Percentiles rank a stretch among this genome's conserved stretches.
phyloP scores from a whole-genome alignment of 2,113 vertebrate genomes.

The Sphaerodactylus townsendi region DNA sequence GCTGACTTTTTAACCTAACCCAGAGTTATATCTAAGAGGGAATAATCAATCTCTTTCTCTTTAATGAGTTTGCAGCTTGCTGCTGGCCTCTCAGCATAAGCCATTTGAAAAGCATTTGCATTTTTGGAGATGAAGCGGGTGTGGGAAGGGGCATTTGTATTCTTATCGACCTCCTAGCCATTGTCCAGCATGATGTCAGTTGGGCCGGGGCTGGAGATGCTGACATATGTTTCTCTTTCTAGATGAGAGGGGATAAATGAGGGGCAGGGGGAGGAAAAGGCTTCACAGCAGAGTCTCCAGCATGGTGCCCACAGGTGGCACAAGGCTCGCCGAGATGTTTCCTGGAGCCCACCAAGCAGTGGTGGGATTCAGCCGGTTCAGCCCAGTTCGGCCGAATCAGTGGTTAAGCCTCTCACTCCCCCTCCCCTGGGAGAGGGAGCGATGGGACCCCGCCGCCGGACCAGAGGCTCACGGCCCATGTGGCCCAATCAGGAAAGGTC shows the following conservation, averaged over 20 bases:
- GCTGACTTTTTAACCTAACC: slow-evolving; percentile 57
- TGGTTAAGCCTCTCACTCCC: too few species aligned
- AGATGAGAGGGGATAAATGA: slow-evolving; percentile 64
- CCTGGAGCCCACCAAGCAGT: too few species aligned
- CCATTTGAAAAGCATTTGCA: slow-evolving; percentile 64
- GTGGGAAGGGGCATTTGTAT: slow-evolving; percentile 44
- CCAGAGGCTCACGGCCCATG: too few species aligned
- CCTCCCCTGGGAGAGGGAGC: too few species aligned
- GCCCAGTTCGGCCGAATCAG: too few species aligned
- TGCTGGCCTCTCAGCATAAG: slow-evolving; percentile 58
- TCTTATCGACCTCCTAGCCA: slow-evolving; percentile 64
- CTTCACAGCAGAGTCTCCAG: slow-evolving; percentile 69
- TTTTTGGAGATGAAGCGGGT: slow-evolving; percentile 70
- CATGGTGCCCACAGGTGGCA: too few species aligned
- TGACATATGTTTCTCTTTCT: slow-evolving; percentile 71
- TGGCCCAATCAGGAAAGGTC: too few species aligned
- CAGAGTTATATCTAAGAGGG: slow-evolving; percentile 68
- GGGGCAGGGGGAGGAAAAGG: slow-evolving; percentile 59
- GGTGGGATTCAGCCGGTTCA: too few species aligned
- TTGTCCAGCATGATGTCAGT: slow-evolving; percentile 49
- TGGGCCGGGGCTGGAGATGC: slow-evolving; percentile 66
- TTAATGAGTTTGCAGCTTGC: slow-evolving; percentile 69
- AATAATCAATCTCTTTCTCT: slow-evolving; percentile 60
- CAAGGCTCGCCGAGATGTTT: too few species aligned
- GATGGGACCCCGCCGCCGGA: too few species aligned